Evolutionary conservation across 2,888 invertebrate genomes (phyloP).

Genomic region (Andrena bicolor): DNA sequence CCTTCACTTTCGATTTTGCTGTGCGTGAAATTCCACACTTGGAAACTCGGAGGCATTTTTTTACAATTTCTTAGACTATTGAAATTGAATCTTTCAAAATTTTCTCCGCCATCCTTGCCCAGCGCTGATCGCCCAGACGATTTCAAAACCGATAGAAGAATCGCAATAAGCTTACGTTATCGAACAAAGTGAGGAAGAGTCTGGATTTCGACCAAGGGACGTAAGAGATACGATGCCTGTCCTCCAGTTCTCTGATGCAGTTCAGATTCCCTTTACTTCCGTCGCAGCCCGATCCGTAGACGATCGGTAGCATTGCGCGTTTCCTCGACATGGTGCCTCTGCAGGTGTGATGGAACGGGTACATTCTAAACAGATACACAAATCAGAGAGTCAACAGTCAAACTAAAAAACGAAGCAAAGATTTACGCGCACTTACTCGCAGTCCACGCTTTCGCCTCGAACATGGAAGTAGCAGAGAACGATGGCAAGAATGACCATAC

Average conservation of each 20-base stretch:
- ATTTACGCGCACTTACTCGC: constrained; percentile 66
- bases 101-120: no score
- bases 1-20: no score
- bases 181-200: constrained; percentile 54
- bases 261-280: constrained; percentile 30
- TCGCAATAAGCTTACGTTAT: constrained; percentile 39
- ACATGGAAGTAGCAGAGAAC: constrained; percentile 66
- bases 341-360: constrained; percentile 62
- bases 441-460: constrained; percentile 53
- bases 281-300: constrained; percentile 49
- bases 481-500: constrained; percentile 67
- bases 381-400: background rate
- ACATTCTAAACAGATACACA: constrained; percentile 28
- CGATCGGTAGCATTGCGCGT: constrained; percentile 49
- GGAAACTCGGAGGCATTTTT: no score
- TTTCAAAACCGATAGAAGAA: background rate
- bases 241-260: constrained; percentile 40
- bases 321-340: constrained; percentile 65
- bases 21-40: no score
- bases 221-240: constrained; percentile 32
- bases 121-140: background rate
- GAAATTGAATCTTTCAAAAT: no score
- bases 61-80: no score
- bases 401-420: background rate
- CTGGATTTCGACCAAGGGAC: constrained; percentile 53